Conservation (phyloP, 1,140 invertebrate species). For the Oncopeltus fasciatus region DNA sequence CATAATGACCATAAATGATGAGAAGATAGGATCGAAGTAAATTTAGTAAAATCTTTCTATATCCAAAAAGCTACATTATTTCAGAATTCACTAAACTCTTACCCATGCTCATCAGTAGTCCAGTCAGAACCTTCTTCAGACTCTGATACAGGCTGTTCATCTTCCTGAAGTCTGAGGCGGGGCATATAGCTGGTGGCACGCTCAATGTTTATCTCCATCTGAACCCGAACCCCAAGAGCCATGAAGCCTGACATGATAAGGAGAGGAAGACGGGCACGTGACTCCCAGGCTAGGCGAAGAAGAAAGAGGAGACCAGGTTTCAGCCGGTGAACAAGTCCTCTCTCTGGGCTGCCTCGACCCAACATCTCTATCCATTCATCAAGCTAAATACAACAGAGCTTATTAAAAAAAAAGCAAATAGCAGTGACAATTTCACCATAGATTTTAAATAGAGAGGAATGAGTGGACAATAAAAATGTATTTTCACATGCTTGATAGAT, state of each 20-base stretch:
- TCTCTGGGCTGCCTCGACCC: background rate
- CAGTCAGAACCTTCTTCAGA: conserved; percentile 6
- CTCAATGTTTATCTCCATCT: conserved; percentile 37
- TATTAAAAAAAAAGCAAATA: too few species aligned
- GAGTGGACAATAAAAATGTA: too few species aligned
- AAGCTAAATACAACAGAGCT: background rate
- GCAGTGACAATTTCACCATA: background rate
- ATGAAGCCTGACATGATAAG: conserved; percentile 38
- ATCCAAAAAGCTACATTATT: too few species aligned
- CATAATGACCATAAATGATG: too few species aligned
- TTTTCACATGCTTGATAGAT: too few species aligned
- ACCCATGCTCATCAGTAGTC: conserved; percentile 2
- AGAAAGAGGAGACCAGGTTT: conserved; percentile 32
- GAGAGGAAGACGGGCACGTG: conserved; percentile 38
- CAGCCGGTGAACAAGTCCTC: conserved; percentile 10
- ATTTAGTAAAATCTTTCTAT: too few species aligned
- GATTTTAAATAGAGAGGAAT: background rate
- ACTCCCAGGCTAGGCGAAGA: conserved; percentile 41
- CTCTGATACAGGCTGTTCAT: background rate
- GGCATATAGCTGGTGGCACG: conserved; percentile 16
- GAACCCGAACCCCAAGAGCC: conserved; percentile 38
- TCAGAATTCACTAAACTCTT: too few species aligned
- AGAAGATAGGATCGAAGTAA: too few species aligned
- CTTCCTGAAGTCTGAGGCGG: conserved; percentile 9
- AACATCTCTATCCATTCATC: conserved; percentile 6